A percentile compares a stretch with the other conserved stretches of the same genome.
Evolutionary conservation across 2,797 vertebrate genomes (phyloP).

Genomic region (Sarcoramphus papa): DNA sequence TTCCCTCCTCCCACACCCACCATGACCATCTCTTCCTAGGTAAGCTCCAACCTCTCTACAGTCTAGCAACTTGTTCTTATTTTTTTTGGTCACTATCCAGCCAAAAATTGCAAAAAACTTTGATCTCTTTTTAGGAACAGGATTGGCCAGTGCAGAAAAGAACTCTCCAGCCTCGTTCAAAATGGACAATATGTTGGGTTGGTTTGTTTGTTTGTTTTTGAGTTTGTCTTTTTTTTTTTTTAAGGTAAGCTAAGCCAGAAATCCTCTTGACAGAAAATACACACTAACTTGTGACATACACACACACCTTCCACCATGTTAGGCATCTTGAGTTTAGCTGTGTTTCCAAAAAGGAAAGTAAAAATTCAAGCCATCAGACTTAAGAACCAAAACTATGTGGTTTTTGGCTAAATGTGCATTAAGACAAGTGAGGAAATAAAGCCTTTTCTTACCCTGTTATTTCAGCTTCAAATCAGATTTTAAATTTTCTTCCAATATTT

Average conservation of each 20-base stretch:
- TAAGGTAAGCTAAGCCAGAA: not conserved
- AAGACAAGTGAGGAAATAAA: not conserved
- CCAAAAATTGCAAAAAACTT: not conserved
- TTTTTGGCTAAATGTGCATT: not conserved
- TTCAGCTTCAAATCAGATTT: slow-evolving; percentile 29
- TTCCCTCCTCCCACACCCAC: not conserved
- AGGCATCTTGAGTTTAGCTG: not conserved
- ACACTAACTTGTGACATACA: not conserved
- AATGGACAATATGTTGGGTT: not conserved
- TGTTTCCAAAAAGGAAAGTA: not conserved
- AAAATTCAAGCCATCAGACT: not conserved
- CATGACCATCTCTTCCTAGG: not conserved
- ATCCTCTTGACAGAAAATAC: not conserved
- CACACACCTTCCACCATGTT: not conserved
- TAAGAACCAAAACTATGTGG: not conserved
- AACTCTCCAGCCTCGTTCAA: not conserved
- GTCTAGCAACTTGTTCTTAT: not conserved
- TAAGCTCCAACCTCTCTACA: not conserved
- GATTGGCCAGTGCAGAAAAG: not conserved
- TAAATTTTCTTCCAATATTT: slow-evolving; percentile 3
- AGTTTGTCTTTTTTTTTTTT: not conserved
- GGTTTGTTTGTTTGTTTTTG: no score
- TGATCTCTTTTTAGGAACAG: not conserved
- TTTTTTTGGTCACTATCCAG: not conserved
- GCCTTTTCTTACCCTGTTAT: slow-evolving; percentile 3